Percentiles rank a stretch among this genome's conserved stretches.
phyloP scores from a whole-genome alignment of 2,113 vertebrate genomes.

The Boleophthalmus pectinirostris region DNA sequence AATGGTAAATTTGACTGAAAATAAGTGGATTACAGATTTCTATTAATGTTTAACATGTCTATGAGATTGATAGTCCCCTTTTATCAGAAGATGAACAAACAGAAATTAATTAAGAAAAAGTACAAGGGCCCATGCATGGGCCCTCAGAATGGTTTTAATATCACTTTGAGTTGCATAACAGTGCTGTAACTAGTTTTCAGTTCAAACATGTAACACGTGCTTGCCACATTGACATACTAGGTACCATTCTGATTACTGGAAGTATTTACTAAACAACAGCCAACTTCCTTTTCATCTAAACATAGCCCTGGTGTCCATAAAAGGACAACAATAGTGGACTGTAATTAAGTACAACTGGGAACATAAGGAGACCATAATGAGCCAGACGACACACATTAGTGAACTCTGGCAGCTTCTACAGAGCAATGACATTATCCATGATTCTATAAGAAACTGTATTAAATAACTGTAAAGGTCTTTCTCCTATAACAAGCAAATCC shows the following conservation, averaged over 20 bases:
- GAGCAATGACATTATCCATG: not conserved
- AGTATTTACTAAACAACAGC: conserved; percentile 39
- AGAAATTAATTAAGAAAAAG: too few relatives aligned
- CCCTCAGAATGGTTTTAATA: too few relatives aligned
- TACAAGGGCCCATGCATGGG: too few relatives aligned
- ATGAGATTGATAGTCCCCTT: too few relatives aligned
- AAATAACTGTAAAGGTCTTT: not conserved
- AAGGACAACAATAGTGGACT: conserved; percentile 2
- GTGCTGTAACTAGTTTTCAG: not conserved
- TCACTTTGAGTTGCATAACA: not conserved
- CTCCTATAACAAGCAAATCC: not conserved
- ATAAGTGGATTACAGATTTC: too few relatives aligned
- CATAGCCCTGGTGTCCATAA: conserved; percentile 7
- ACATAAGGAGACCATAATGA: not conserved
- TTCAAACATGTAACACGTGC: not conserved
- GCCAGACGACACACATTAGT: not conserved
- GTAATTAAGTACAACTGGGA: conserved; percentile 10
- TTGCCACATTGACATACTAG: conserved; percentile 1
- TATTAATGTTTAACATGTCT: too few relatives aligned
- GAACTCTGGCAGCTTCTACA: not conserved
- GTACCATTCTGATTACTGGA: conserved; percentile 45
- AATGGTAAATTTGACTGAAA: too few relatives aligned
- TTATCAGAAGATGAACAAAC: too few relatives aligned
- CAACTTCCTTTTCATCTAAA: conserved; percentile 39
- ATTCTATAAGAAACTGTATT: too few relatives aligned